phyloP scores from a whole-genome alignment of 2,113 vertebrate species.

The Vulpes lagopus region DNA sequence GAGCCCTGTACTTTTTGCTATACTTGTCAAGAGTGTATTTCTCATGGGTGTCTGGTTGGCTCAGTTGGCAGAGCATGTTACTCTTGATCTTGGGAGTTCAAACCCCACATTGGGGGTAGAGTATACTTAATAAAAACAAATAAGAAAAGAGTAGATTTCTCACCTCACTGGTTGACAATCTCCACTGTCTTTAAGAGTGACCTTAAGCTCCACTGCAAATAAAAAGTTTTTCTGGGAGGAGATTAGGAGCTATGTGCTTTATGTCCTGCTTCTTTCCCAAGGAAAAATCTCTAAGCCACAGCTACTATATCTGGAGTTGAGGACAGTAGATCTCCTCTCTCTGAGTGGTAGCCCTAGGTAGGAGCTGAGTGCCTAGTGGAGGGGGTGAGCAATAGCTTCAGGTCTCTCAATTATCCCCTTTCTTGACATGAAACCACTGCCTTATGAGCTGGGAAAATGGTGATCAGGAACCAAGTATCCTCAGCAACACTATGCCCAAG shows the following conservation, averaged over 20 bases:
- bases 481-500: not conserved
- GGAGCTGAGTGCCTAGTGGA: not conserved
- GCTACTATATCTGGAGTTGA: not conserved
- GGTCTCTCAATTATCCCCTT: not conserved
- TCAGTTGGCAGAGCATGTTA: not conserved
- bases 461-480: not conserved
- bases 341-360: not conserved
- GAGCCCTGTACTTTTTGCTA: not conserved
- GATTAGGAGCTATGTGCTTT: not conserved
- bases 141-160: not conserved
- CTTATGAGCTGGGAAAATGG: not conserved
- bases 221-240: not conserved
- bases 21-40: not conserved
- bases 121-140: not conserved
- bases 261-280: not conserved
- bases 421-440: not conserved
- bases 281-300: not conserved
- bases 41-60: not conserved
- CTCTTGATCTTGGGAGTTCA: not conserved
- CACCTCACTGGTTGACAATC: not conserved
- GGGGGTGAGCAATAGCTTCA: not conserved
- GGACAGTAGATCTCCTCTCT: not conserved
- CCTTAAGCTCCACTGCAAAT: not conserved
- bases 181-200: not conserved
- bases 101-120: not conserved